Evolutionary conservation across 2,113 vertebrate genomes (phyloP), one percentile per base, ranked within the genome.

Genomic region (Stercorarius parasiticus): DNA sequence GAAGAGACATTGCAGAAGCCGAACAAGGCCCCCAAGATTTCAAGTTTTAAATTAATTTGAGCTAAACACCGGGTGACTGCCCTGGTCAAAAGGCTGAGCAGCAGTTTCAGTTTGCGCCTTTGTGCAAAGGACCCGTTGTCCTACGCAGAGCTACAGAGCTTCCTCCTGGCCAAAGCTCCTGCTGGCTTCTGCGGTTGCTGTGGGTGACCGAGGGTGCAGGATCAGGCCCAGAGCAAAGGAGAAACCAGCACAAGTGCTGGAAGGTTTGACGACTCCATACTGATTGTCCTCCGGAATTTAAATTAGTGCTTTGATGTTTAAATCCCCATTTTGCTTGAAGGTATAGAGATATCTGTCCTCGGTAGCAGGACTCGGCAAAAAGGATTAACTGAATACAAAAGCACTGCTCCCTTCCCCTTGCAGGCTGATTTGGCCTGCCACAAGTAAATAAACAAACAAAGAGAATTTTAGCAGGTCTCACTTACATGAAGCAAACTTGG

Each of bases 291-390:
- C 42, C 86, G 78, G 80, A 81, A 94, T 92, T 78, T 66, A 74
- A 92, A 81, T 81, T 6, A 84, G 27, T n/a, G 12, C 82, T 97
- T 93, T 83, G 55, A 69, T 59, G 92, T 86, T 97, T 73, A 88
- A 92, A 92, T 90, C 82, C n/a, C 38, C 7, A 10, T 82, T 96
- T 73, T 82, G 73, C 92, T 92, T 22, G 40, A 79, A 91, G 84
- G 61, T 47, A 69, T 52, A 45, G 30, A 77, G 95, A 82, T 53
- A 79, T 43, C 53, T 40, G 45, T 32, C 58, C 77, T 64, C 47
- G 66, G 64, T 30, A 78, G 55, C 40, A 34, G 36, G 64, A 77
- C 52, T 59, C 52, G 53, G 64, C n/a, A 53, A 80, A 96, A 90
- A 58, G 32, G 45, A 90, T 88, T 90, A 82, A 25, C 40, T 61